phyloP scores from a whole-genome alignment of 2,888 invertebrate genomes.

The Hypomecis atomaria region DNA sequence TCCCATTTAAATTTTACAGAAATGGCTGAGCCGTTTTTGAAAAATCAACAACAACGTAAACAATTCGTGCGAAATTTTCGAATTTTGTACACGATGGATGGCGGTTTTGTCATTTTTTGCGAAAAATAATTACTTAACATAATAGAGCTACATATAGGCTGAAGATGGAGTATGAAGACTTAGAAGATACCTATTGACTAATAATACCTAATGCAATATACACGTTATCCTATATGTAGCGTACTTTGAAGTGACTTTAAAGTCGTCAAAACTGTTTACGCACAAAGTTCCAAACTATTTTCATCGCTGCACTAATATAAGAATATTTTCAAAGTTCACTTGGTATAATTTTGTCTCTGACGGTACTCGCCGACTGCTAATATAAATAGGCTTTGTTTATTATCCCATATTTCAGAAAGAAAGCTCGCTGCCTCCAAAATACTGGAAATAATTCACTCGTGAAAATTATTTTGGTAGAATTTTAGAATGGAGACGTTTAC shows the following conservation, averaged over 20 bases:
- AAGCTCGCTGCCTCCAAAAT: slow-evolving; percentile 10
- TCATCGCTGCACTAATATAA: slow-evolving; percentile 14
- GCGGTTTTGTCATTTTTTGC: too few relatives aligned
- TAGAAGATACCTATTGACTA: too few relatives aligned
- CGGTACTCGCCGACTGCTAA: slow-evolving; percentile 17
- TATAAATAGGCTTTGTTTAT: slow-evolving; percentile 28
- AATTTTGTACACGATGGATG: too few relatives aligned
- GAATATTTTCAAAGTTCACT: slow-evolving; percentile 11
- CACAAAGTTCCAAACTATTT: slow-evolving; percentile 7
- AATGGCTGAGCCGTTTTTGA: too few relatives aligned
- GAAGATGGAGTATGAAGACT: too few relatives aligned
- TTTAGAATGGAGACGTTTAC: neutral
- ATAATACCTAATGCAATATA: too few relatives aligned
- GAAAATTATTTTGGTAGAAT: slow-evolving; percentile 12
- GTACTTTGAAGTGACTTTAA: neutral
- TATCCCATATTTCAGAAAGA: slow-evolving; percentile 22
- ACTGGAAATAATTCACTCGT: slow-evolving; percentile 7
- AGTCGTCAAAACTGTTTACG: slow-evolving; percentile 17
- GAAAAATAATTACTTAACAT: too few relatives aligned
- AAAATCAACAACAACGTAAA: too few relatives aligned
- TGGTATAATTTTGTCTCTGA: slow-evolving; percentile 16
- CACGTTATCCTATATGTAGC: neutral
- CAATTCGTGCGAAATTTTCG: too few relatives aligned
- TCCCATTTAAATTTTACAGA: too few relatives aligned
- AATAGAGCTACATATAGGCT: too few relatives aligned